Conservation (phyloP, 2,888 invertebrate genomes). For the Caenorhabditis afra region DNA sequence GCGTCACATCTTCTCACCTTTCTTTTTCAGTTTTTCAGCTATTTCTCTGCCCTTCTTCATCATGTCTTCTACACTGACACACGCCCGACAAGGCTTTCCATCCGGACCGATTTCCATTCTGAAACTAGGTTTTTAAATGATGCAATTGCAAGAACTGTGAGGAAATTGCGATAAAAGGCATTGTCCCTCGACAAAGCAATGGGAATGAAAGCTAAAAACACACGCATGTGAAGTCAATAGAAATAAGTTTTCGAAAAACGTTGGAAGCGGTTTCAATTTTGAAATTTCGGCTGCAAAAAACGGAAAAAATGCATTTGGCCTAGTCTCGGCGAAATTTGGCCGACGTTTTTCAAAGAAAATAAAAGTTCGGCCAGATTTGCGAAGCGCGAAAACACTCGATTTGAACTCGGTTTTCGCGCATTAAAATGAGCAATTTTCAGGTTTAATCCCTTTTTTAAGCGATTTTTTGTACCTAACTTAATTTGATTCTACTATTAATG, state of each 20-base stretch:
- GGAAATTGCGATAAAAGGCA: background rate
- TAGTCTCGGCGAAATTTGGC: background rate
- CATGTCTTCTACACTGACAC: conserved; percentile 78
- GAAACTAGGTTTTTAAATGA: conserved; percentile 13
- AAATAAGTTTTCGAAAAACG: too few relatives aligned
- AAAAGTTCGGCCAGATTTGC: conserved; percentile 6
- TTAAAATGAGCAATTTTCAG: too few relatives aligned
- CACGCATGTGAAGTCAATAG: too few relatives aligned
- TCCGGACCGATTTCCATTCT: conserved; percentile 60
- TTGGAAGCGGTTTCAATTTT: too few relatives aligned
- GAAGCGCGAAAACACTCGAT: background rate
- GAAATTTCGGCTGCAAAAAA: too few relatives aligned
- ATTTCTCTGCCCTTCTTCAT: conserved; percentile 71
- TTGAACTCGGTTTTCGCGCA: conserved; percentile 8
- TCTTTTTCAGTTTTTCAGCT: conserved; percentile 58
- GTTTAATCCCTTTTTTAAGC: too few relatives aligned
- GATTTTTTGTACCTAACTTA: too few relatives aligned
- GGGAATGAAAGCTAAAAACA: too few relatives aligned
- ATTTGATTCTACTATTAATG: too few relatives aligned
- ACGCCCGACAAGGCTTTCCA: conserved; percentile 76
- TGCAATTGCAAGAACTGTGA: conserved; percentile 4
- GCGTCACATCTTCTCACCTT: conserved; percentile 9
- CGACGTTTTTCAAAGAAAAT: conserved; percentile 1
- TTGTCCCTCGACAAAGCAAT: background rate
- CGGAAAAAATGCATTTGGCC: too few relatives aligned